A percentile compares a stretch with the other conserved stretches of the same genome.
phyloP scores from a whole-genome alignment of 2,113 vertebrate species.

The Verasper variegatus region DNA sequence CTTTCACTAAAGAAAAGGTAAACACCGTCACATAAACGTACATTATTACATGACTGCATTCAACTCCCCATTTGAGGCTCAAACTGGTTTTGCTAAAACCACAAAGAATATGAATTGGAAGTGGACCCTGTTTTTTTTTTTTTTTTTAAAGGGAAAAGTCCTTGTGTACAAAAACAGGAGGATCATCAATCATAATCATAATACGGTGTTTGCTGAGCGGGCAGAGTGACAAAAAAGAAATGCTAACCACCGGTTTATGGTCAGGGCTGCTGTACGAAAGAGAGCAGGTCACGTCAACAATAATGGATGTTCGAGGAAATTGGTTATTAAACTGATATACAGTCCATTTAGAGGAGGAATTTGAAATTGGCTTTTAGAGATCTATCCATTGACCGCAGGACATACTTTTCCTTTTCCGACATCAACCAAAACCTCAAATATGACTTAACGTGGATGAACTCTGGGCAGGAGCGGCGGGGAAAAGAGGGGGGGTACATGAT shows the following conservation, averaged over 20 bases:
- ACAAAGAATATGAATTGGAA: conserved; percentile 52
- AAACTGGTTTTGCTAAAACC: conserved; percentile 38
- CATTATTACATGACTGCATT: conserved; percentile 1
- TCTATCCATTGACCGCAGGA: conserved; percentile 17
- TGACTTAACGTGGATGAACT: not conserved
- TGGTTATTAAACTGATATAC: conserved; percentile 57
- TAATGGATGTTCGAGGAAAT: conserved; percentile 54
- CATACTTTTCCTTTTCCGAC: conserved; percentile 44
- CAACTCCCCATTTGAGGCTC: conserved; percentile 25
- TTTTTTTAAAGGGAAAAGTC: conserved; percentile 66
- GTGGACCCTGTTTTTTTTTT: conserved; percentile 58
- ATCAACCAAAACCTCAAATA: conserved; percentile 43
- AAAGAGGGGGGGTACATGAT: not conserved
- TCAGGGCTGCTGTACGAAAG: conserved; percentile 29
- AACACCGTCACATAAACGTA: not conserved
- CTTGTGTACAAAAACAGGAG: conserved; percentile 40
- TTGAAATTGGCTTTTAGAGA: conserved; percentile 44
- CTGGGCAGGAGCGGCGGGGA: not conserved
- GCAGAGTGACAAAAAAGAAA: conserved; percentile 56
- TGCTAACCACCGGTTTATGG: conserved; percentile 56
- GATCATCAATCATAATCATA: conserved; percentile 70
- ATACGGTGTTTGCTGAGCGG: conserved; percentile 50
- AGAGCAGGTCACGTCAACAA: conserved; percentile 55
- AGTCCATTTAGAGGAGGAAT: conserved; percentile 34
- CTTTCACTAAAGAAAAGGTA: conserved; percentile 2